Conservation (phyloP, 2,113 vertebrate species). For the Anarrhichthys ocellatus region DNA sequence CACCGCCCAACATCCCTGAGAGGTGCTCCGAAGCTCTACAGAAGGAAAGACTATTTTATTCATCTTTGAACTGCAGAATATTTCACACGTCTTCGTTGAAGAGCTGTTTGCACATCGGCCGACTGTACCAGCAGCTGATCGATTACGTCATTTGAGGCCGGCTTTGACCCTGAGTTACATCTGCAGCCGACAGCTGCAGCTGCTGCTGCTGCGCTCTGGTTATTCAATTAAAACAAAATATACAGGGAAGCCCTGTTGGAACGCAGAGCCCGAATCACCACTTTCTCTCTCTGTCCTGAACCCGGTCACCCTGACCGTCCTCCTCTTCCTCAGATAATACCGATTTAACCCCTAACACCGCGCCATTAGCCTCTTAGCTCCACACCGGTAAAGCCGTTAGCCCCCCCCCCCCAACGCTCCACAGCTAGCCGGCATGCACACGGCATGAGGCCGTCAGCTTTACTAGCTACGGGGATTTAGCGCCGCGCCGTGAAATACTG, state of each 20-base stretch:
- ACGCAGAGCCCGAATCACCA: neutral
- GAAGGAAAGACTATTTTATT: too few species aligned
- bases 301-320: slow-evolving; percentile 43
- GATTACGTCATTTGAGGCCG: slow-evolving; percentile 55
- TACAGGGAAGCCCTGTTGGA: slow-evolving; percentile 38
- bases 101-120: neutral
- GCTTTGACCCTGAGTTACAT: slow-evolving; percentile 50
- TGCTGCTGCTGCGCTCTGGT: neutral
- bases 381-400: slow-evolving; percentile 45
- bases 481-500: slow-evolving; percentile 48
- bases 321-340: slow-evolving; percentile 60
- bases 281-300: slow-evolving; percentile 28
- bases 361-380: slow-evolving; percentile 70
- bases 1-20: neutral
- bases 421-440: slow-evolving; percentile 25
- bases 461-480: slow-evolving; percentile 51
- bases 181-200: slow-evolving; percentile 51
- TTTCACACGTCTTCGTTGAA: neutral
- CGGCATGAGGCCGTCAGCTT: slow-evolving; percentile 43
- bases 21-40: neutral
- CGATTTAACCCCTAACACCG: slow-evolving; percentile 61
- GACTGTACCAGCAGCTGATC: slow-evolving; percentile 35
- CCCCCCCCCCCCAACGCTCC: neutral
- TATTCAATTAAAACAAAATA: slow-evolving; percentile 27
- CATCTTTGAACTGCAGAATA: neutral